phyloP scores from a whole-genome alignment of 2,888 invertebrate genomes.

The Sesia bembeciformis region DNA sequence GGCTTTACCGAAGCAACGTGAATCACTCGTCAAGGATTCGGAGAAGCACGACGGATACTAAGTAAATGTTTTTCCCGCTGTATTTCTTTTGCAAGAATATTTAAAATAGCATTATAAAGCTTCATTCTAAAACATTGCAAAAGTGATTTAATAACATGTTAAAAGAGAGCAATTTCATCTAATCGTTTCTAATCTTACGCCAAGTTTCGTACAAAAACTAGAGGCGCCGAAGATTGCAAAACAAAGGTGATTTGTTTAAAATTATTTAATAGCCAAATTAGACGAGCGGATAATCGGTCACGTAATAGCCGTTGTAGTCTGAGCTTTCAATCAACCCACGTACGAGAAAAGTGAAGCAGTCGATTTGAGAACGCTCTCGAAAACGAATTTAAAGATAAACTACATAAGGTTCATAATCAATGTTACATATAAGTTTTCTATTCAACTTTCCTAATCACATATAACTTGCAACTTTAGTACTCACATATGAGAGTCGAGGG shows the following conservation, averaged over 20 bases:
- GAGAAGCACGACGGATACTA: slow-evolving; percentile 23
- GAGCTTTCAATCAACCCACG: slow-evolving; percentile 49
- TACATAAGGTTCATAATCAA: background rate
- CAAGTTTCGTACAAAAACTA: too few species aligned
- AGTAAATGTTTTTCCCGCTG: background rate
- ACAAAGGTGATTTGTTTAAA: slow-evolving; percentile 8
- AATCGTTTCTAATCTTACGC: too few species aligned
- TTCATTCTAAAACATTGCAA: too few species aligned
- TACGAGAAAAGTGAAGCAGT: slow-evolving; percentile 8
- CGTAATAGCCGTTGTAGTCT: slow-evolving; percentile 39
- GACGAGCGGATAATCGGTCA: slow-evolving; percentile 49
- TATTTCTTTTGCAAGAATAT: too few species aligned
- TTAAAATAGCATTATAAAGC: too few species aligned
- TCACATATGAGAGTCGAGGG: background rate
- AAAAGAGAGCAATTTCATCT: too few species aligned
- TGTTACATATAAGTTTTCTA: background rate
- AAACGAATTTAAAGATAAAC: background rate
- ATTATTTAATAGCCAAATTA: slow-evolving; percentile 43
- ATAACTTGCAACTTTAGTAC: background rate
- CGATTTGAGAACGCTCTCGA: background rate
- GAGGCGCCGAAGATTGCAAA: slow-evolving; percentile 25
- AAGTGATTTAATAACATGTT: too few species aligned
- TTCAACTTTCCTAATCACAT: background rate
- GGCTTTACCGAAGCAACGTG: slow-evolving; percentile 14
- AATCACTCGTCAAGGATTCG: slow-evolving; percentile 42